Evolutionary conservation across 2,797 vertebrate genomes (phyloP).

Genomic region (Coreius guichenoti): DNA sequence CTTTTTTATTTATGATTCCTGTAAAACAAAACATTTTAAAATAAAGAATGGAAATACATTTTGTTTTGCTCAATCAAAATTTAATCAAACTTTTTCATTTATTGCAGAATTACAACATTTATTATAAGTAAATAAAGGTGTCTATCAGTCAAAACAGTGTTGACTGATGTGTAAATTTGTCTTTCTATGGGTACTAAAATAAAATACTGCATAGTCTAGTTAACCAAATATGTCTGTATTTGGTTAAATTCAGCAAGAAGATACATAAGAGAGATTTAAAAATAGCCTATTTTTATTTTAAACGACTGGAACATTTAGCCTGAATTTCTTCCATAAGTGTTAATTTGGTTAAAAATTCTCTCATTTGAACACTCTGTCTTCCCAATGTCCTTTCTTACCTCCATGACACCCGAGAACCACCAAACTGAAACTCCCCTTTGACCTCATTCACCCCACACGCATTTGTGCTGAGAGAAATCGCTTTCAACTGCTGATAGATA

Average conservation of each 20-base stretch:
- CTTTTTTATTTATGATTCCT: neutral
- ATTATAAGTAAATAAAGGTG: neutral
- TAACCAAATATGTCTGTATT: neutral
- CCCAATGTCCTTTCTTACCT: neutral
- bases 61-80: neutral
- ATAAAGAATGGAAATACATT: neutral
- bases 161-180: neutral
- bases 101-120: neutral
- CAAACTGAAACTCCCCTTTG: constrained; percentile 11
- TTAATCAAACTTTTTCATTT: neutral
- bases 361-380: neutral
- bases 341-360: neutral
- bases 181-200: neutral
- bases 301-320: too few relatives aligned
- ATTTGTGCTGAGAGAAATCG: neutral
- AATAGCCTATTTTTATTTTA: neutral
- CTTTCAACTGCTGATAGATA: neutral
- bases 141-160: neutral
- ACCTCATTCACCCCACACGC: constrained; percentile 14
- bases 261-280: neutral
- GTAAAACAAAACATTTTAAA: neutral
- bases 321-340: neutral
- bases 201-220: neutral
- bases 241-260: neutral
- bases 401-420: neutral